Conservation (phyloP, 1,140 invertebrate species). For the Sitodiplosis mosellana region DNA sequence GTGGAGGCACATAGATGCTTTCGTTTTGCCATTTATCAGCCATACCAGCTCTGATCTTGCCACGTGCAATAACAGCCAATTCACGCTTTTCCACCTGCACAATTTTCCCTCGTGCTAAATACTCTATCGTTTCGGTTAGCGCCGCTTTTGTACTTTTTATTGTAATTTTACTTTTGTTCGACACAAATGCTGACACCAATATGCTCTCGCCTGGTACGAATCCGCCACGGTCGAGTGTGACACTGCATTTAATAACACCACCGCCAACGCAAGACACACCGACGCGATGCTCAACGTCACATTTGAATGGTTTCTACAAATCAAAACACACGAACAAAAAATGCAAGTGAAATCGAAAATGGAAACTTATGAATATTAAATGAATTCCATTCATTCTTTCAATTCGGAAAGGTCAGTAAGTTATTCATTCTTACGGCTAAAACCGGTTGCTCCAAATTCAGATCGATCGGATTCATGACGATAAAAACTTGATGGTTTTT, state of each 20-base stretch:
- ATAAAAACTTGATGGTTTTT: conserved; percentile 95
- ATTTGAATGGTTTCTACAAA: conserved; percentile 72
- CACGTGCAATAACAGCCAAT: conserved; percentile 57
- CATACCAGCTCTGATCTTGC: conserved; percentile 64
- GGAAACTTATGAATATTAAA: not conserved
- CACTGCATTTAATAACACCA: conserved; percentile 63
- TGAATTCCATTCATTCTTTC: not conserved
- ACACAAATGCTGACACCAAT: conserved; percentile 63
- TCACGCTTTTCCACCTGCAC: conserved; percentile 75
- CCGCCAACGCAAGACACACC: conserved; percentile 68
- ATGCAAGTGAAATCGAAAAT: too few relatives aligned
- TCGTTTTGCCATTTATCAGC: conserved; percentile 78
- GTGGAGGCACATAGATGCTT: conserved; percentile 78
- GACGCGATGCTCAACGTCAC: conserved; percentile 76
- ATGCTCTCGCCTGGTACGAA: conserved; percentile 89
- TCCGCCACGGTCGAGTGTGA: conserved; percentile 73
- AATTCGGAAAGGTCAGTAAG: not conserved
- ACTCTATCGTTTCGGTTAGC: conserved; percentile 79
- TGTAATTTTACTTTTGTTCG: conserved; percentile 64
- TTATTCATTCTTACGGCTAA: conserved; percentile 52
- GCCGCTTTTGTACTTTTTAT: conserved; percentile 57
- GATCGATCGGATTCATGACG: conserved; percentile 88
- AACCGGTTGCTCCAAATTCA: conserved; percentile 76
- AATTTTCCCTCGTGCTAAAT: conserved; percentile 68
- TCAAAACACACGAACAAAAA: conserved; percentile 3